phyloP scores from a whole-genome alignment of 2,797 vertebrate genomes.

The Phyllotis vaccarum region DNA sequence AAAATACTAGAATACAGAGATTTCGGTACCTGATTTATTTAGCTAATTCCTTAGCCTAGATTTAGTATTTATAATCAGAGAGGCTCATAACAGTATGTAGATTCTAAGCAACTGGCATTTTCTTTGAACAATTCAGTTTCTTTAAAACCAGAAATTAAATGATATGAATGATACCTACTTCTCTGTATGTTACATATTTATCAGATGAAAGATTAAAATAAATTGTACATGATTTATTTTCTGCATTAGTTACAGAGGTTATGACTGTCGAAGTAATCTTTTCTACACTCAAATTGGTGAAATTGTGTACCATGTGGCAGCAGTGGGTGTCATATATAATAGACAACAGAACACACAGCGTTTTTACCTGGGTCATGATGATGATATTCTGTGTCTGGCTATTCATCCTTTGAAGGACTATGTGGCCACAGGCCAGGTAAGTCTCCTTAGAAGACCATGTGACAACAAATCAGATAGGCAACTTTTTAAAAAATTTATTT shows the following conservation, averaged over 20 bases:
- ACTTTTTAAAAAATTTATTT: background rate
- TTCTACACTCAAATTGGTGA: conserved; percentile 99
- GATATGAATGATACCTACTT: background rate
- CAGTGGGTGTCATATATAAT: conserved; percentile 98
- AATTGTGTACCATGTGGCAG: conserved; percentile 98
- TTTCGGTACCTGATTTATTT: background rate
- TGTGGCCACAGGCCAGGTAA: conserved; percentile 98
- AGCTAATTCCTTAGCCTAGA: background rate
- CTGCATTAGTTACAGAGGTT: conserved; percentile 91
- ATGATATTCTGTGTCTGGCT: conserved; percentile 97
- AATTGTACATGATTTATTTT: conserved; percentile 60
- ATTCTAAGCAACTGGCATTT: conserved; percentile 21
- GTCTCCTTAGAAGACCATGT: conserved; percentile 94
- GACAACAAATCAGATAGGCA: conserved; percentile 92
- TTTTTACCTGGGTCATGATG: conserved; percentile 98
- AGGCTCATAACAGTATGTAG: conserved; percentile 39
- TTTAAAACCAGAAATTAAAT: conserved; percentile 38
- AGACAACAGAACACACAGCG: conserved; percentile 98
- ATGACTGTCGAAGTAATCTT: conserved; percentile 94
- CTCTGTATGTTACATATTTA: background rate
- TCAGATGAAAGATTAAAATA: conserved; percentile 46
- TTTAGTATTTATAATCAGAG: conserved; percentile 57
- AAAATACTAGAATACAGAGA: background rate
- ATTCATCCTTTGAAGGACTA: conserved; percentile 98
- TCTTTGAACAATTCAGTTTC: conserved; percentile 34